Percentiles rank a stretch among this genome's conserved stretches.
phyloP scores from a whole-genome alignment of 2,888 invertebrate genomes.

The Apeira syringaria region DNA sequence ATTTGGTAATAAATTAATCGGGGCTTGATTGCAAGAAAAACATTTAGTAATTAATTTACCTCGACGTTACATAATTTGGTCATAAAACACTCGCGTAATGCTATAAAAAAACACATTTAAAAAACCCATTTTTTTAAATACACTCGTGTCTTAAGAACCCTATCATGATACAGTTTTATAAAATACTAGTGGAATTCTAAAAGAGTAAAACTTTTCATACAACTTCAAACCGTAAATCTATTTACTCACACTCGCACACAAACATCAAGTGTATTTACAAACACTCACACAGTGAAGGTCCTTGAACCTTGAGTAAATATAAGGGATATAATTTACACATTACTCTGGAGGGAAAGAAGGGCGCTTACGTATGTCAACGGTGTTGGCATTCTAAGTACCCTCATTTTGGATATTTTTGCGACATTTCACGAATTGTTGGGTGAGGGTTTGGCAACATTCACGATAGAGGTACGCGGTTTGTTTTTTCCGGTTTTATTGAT shows the following conservation, averaged over 20 bases:
- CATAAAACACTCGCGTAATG: too few species aligned
- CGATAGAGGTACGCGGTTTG: constrained; percentile 6
- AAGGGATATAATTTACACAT: constrained; percentile 23
- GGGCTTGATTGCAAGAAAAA: too few species aligned
- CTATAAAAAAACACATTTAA: too few species aligned
- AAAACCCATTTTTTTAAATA: too few species aligned
- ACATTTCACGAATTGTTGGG: constrained; percentile 13
- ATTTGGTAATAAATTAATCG: too few species aligned
- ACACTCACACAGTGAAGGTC: constrained; percentile 1
- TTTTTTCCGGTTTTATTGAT: constrained; percentile 10
- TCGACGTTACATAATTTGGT: too few species aligned
- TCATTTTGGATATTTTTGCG: constrained; percentile 20
- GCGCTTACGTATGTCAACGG: constrained; percentile 21
- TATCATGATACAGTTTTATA: too few species aligned
- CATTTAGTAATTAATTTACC: too few species aligned
- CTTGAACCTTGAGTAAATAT: constrained; percentile 16
- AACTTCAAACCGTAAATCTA: constrained; percentile 11
- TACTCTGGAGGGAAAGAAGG: constrained; percentile 14
- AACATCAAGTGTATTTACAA: background rate
- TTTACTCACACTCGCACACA: background rate
- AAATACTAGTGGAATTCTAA: too few species aligned
- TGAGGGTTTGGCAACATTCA: constrained; percentile 10
- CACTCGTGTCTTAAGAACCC: too few species aligned
- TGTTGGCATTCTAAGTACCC: constrained; percentile 20
- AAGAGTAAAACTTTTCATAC: constrained; percentile 2